Conservation (phyloP, 2,113 vertebrate genomes). For the Zosterops japonicus region DNA sequence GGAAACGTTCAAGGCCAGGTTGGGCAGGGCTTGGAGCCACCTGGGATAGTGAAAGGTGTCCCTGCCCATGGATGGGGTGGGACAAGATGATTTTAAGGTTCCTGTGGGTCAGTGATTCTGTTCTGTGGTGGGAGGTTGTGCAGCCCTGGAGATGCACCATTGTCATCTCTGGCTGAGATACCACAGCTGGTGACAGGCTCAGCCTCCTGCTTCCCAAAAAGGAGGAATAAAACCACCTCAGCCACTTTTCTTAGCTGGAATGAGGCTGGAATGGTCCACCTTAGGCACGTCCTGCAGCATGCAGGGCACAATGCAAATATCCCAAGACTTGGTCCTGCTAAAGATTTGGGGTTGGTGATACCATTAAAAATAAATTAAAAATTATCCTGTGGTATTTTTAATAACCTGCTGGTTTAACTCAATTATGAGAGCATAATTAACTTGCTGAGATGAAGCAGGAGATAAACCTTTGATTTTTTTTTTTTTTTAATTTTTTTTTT, state of each 20-base stretch:
- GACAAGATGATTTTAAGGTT: neutral
- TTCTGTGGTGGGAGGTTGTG: neutral
- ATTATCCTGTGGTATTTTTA: constrained; percentile 30
- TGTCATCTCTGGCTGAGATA: neutral
- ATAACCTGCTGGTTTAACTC: constrained; percentile 50
- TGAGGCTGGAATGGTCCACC: neutral
- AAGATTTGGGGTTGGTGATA: neutral
- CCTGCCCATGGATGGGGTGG: neutral
- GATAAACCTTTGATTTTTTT: constrained; percentile 56
- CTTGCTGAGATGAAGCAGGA: constrained; percentile 47
- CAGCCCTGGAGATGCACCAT: neutral
- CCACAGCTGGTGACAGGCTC: neutral
- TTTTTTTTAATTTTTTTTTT: neutral
- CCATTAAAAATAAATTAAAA: neutral
- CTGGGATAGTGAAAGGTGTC: neutral
- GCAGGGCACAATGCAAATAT: neutral
- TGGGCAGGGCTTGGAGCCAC: neutral
- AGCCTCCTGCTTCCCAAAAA: neutral
- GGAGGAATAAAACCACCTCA: rapidly evolving
- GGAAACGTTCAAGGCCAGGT: neutral
- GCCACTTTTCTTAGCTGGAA: neutral
- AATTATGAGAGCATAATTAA: constrained; percentile 56
- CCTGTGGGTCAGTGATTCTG: neutral
- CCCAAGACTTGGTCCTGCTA: neutral
- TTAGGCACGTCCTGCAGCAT: neutral